Evolutionary conservation across 2,113 vertebrate genomes (phyloP).

Genomic region (Stigmatopora nigra): DNA sequence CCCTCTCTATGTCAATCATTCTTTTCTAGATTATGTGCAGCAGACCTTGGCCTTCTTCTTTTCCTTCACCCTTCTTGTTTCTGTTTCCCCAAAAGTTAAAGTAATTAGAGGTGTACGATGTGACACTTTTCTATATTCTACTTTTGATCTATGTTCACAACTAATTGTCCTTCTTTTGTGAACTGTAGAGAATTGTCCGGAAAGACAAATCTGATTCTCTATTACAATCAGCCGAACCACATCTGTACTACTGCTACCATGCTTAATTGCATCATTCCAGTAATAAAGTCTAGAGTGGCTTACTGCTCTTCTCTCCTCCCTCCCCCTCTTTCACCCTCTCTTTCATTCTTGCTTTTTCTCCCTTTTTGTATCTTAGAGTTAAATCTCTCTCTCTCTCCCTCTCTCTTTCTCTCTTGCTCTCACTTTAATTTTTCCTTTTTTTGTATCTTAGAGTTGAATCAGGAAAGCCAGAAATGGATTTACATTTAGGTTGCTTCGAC

Average conservation of each 20-base stretch:
- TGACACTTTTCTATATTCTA: slow-evolving; percentile 42
- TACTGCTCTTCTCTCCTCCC: slow-evolving; percentile 29
- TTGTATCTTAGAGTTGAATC: neutral
- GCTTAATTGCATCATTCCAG: slow-evolving; percentile 66
- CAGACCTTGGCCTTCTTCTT: neutral
- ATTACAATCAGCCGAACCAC: slow-evolving; percentile 64
- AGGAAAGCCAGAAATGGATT: slow-evolving; percentile 19
- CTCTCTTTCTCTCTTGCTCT: neutral
- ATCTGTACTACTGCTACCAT: slow-evolving; percentile 54
- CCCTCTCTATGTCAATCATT: slow-evolving; percentile 23
- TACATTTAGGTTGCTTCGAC: neutral
- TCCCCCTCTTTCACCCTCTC: neutral
- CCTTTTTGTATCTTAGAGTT: neutral
- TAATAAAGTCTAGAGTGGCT: slow-evolving; percentile 63
- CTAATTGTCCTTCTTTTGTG: slow-evolving; percentile 24
- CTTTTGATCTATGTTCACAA: slow-evolving; percentile 34
- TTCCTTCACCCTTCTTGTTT: neutral
- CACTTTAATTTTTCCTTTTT: slow-evolving; percentile 17
- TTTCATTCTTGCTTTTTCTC: slow-evolving; percentile 15
- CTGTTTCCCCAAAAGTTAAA: slow-evolving; percentile 22
- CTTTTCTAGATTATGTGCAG: neutral
- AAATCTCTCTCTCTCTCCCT: neutral
- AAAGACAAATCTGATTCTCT: slow-evolving; percentile 50
- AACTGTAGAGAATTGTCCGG: slow-evolving; percentile 58
- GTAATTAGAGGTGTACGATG: slow-evolving; percentile 29